Evolutionary conservation across 2,113 vertebrate species (phyloP), one percentile per base, ranked within the genome.

Genomic region (Morone saxatilis): DNA sequence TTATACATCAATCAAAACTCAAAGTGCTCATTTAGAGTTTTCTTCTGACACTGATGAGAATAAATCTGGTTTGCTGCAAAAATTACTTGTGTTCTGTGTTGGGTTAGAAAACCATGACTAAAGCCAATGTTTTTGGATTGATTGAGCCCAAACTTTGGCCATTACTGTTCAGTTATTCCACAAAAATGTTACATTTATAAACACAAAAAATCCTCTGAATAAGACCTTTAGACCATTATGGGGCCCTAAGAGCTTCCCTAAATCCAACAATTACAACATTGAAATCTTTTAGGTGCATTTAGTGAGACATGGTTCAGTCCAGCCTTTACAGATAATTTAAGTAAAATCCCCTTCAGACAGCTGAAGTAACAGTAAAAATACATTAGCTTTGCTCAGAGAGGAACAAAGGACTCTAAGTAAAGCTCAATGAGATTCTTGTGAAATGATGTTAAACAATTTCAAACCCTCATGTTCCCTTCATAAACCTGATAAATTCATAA

Each of bases 11-110:
- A 45, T 76, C 20, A 71, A 22, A 70, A 17, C 70, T 45, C 17
- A 48, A 25, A 84, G 56, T 59, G 11, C 12, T 56, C n/a, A 53
- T 47, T 57, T 59, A 60, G 69, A 80, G 25, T 56, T 68, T 41
- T 45, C 40, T 31, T 53, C 25, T 68, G 16, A 54, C 47, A 11
- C n/a, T 66, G 71, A 79, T 50, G n/a, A 77, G 45, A 82, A 72
- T 40, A 20, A 76, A 78, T 79, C 41, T 41, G 20, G 3, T 78
- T 63, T 45, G 13, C 14, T 38, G 68, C 45, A 31, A 5, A 48
- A 45, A 61, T 53, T 48, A 12, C 3, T 0, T 10, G 0, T 14
- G 36, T 76, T 66, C 45, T 63, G 60, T 47, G 19, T 14, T 0
- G 0, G 9, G 16, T 65, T 48, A 36, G 41, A 69, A 60, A 60